Conservation (phyloP, 2,888 invertebrate genomes). For the Callinectes sapidus region DNA sequence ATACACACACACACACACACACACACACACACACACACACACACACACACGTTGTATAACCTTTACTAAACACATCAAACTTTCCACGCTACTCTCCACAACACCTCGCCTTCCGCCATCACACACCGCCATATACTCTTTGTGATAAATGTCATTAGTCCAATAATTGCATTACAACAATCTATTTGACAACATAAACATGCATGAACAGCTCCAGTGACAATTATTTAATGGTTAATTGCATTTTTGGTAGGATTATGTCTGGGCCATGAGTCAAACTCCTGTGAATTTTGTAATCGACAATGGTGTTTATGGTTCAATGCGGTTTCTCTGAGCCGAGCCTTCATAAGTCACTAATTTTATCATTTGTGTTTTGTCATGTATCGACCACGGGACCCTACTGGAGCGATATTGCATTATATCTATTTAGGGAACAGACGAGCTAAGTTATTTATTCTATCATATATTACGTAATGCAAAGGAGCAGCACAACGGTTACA, state of each 20-base stretch:
- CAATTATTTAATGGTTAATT: not conserved
- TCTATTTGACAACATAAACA: not conserved
- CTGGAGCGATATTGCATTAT: not conserved
- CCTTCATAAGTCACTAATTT: not conserved
- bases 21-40: conserved; percentile 24
- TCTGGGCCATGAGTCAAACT: conserved; percentile 21
- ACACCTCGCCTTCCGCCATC: not conserved
- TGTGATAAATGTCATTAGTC: not conserved
- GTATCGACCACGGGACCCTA: not conserved
- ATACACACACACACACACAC: not conserved
- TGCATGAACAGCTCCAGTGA: not conserved
- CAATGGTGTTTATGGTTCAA: not conserved
- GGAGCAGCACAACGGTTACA: not conserved
- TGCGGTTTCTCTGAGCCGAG: not conserved
- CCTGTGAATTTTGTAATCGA: not conserved
- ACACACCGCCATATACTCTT: not conserved
- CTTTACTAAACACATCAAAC: not conserved
- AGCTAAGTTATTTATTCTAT: not conserved
- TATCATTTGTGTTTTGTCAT: not conserved
- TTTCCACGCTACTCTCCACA: not conserved
- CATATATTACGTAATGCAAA: not conserved
- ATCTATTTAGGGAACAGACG: not conserved
- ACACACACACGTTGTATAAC: not conserved
- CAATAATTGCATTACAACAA: not conserved
- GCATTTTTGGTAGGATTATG: conserved; percentile 1